A percentile compares a stretch with the other conserved stretches of the same genome.
These are phyloP conservation scores for Apodemia mormo DNA, from an alignment of 2,888 invertebrate species.

Conservation along the genomic window DNA sequence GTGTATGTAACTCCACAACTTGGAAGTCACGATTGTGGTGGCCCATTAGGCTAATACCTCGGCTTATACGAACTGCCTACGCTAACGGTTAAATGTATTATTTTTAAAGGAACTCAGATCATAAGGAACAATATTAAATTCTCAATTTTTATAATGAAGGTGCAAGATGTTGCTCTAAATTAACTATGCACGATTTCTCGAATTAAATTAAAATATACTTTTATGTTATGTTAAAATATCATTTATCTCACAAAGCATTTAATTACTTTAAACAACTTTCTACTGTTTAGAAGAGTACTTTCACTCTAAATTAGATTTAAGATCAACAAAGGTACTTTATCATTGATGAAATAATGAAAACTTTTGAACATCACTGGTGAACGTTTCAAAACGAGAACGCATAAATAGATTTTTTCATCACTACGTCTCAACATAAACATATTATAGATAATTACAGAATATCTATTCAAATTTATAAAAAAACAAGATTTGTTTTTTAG, in stretches of 20 bases:
- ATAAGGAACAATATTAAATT: background rate
- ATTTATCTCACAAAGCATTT: slow-evolving; percentile 17
- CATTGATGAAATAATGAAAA: slow-evolving; percentile 63
- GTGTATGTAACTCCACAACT: too few species aligned
- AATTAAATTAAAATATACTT: slow-evolving; percentile 8
- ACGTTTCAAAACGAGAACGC: too few species aligned
- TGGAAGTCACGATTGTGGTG: too few species aligned
- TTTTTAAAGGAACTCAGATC: too few species aligned
- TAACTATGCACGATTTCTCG: slow-evolving; percentile 11
- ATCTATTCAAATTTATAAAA: too few species aligned
- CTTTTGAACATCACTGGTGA: background rate
- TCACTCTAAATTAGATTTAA: slow-evolving; percentile 16
- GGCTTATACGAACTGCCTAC: too few species aligned
- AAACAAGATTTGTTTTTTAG: too few species aligned
- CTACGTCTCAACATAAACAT: too few species aligned
- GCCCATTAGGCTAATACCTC: too few species aligned
- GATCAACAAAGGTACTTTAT: slow-evolving; percentile 31
- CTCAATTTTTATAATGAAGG: background rate
- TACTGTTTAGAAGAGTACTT: slow-evolving; percentile 13
- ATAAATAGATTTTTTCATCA: too few species aligned
- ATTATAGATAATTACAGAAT: too few species aligned
- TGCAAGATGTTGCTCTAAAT: background rate
- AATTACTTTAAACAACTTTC: slow-evolving; percentile 16
- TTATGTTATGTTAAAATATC: slow-evolving; percentile 15
- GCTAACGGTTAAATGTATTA: too few species aligned